Base-by-base conservation (phyloP, 2,888 invertebrate species). In the Mongoloraphidia duomilia region DNA sequence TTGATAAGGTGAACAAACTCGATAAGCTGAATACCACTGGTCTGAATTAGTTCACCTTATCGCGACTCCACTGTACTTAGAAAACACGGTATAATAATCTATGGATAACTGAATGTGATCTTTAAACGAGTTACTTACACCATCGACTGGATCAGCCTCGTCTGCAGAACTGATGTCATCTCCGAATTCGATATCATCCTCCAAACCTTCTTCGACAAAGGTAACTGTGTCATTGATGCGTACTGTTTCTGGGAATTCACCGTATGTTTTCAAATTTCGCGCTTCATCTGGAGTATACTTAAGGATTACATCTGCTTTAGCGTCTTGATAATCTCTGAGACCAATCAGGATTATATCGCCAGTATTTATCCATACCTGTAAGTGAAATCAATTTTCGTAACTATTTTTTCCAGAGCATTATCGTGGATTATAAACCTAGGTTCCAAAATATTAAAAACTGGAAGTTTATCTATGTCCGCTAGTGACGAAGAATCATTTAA, bases 271-370 rank as follows among this genome's bases (percentile, higher is more conserved):
- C 66, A 98, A 77, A 75, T 97, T 96, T 67, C 98, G 82, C 44
- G 97, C 97, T 73, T 99, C 98, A 67, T 98, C 98, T 34, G 97
- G 90, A 55, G 96, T 96, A 68, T 98, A 98, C 72, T 98, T 98
- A 59, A 96, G 76, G 63, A 98, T 98, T 56, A 98, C 97, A 72
- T 98, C 98, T 51, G 97, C 97, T 72, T 97, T 94, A 9, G 92
- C 88, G 65, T 93, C 91, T 73, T 93, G 97, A 70, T 95, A 97
- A 71, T 96, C 96, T 67, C 98, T 79, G 62, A 98, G 76, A 55
- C 98, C 97, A 62, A 99, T 90, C 60, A 98, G 74, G 69, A 98
- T 96, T 54, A 98, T 97, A 64, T 98, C 98, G 51, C 96, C 94
- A 72, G 93, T 91, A 72, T 96, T 97, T 62, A 97, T 96, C 97